Evolutionary conservation across 1,140 invertebrate genomes (phyloP).

Genomic region (Aphis gossypii): DNA sequence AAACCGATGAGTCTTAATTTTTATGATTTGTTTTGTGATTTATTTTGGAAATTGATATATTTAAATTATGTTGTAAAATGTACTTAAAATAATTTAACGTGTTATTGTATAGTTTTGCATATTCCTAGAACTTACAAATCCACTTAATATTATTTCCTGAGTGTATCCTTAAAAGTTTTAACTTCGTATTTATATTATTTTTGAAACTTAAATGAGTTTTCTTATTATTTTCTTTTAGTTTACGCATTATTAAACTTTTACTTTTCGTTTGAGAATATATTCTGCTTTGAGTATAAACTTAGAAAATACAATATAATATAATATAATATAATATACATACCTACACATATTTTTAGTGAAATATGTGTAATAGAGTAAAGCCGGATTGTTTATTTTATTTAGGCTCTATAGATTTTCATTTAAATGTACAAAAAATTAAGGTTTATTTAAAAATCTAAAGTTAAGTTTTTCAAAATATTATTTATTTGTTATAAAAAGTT

Average conservation of each 20-base stretch:
- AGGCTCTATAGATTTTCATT: not conserved
- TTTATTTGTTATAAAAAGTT: not conserved
- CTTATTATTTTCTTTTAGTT: conserved; percentile 47
- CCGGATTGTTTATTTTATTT: not conserved
- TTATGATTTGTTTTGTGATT: not conserved
- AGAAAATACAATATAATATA: conserved; percentile 28
- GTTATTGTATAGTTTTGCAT: conserved; percentile 18
- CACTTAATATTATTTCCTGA: conserved; percentile 40
- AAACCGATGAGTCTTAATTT: not conserved
- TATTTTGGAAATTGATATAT: conserved; percentile 18
- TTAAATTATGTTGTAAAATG: not conserved
- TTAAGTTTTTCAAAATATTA: not conserved
- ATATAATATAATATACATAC: not conserved
- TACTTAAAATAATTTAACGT: not conserved
- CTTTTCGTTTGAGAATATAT: conserved; percentile 45
- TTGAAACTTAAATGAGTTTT: conserved; percentile 65
- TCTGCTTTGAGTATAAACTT: conserved; percentile 22
- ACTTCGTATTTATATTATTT: conserved; percentile 35
- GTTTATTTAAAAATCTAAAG: not conserved
- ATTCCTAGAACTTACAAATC: not conserved
- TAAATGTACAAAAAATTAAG: not conserved
- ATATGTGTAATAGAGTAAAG: not conserved
- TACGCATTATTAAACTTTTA: conserved; percentile 50
- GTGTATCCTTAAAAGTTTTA: conserved; percentile 40
- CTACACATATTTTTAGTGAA: not conserved